Conservation (phyloP, 2,888 invertebrate genomes). For the Eupithecia abbreviata region DNA sequence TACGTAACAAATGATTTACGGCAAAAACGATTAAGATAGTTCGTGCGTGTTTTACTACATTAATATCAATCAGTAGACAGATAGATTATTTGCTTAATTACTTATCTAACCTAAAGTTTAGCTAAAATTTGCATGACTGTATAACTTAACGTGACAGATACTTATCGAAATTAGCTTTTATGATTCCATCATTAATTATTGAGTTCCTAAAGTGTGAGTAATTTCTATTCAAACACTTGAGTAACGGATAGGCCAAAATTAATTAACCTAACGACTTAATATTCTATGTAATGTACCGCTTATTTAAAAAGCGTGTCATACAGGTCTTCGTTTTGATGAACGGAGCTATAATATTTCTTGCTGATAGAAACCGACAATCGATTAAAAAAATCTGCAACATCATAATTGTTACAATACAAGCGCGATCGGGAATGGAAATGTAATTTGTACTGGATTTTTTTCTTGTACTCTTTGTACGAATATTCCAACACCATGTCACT, state of each 20-base stretch:
- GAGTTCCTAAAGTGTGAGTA: constrained; percentile 30
- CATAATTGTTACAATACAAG: constrained; percentile 40
- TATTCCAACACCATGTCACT: constrained; percentile 26
- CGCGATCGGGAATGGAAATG: constrained; percentile 24
- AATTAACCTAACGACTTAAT: constrained; percentile 39
- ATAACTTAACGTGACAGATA: constrained; percentile 8
- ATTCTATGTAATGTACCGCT: constrained; percentile 51
- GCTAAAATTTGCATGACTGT: not conserved
- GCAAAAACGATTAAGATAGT: not conserved
- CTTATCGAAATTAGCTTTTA: not conserved
- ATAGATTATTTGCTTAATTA: not conserved
- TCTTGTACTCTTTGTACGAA: constrained; percentile 14
- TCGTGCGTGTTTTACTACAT: not conserved
- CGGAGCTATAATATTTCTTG: constrained; percentile 40
- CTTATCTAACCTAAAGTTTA: not conserved
- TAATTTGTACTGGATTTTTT: constrained; percentile 22
- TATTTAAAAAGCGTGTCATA: constrained; percentile 45
- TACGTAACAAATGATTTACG: not conserved
- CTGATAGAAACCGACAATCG: constrained; percentile 35
- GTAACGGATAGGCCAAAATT: constrained; percentile 35
- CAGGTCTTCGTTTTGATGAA: constrained; percentile 45
- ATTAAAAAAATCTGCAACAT: constrained; percentile 35
- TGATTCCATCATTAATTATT: constrained; percentile 15
- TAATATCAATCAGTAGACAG: not conserved
- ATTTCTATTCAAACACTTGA: constrained; percentile 36